These are phyloP conservation scores for Drosophila setifemur DNA, from an alignment of 1,140 invertebrate species.

Conservation along the genomic window DNA sequence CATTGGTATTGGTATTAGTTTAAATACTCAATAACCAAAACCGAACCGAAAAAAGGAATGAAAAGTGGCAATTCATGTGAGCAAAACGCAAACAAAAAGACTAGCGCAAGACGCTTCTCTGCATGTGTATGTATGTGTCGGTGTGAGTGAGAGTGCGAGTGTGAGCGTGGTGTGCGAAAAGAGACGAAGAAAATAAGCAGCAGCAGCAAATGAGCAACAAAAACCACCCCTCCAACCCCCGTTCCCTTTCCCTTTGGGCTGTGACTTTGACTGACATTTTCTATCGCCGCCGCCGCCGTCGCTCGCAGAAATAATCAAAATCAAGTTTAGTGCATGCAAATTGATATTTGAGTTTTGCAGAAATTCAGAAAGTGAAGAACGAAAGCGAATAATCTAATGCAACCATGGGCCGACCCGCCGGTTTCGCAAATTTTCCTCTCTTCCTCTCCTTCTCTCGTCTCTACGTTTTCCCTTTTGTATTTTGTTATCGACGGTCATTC, in stretches of 20 bases:
- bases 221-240: conserved; percentile 44
- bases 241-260: conserved; percentile 39
- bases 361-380: neutral
- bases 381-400: conserved; percentile 34
- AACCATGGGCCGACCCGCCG: conserved; percentile 50
- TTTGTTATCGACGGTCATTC: conserved; percentile 76
- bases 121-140: conserved; percentile 18
- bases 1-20: conserved; percentile 55
- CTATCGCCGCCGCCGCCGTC: conserved; percentile 22
- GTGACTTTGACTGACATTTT: conserved; percentile 70
- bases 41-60: conserved; percentile 35
- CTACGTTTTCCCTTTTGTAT: conserved; percentile 54
- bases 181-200: conserved; percentile 43
- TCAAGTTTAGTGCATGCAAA: conserved; percentile 49
- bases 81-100: conserved; percentile 65
- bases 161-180: conserved; percentile 39
- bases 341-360: conserved; percentile 11
- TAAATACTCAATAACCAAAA: conserved; percentile 55
- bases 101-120: conserved; percentile 60
- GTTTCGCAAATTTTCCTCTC: conserved; percentile 59
- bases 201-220: conserved; percentile 51
- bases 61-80: conserved; percentile 64
- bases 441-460: too few species aligned
- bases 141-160: conserved; percentile 5
- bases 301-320: conserved; percentile 37